Evolutionary conservation across 1,140 invertebrate species (phyloP).

Genomic region (Hyphantria cunea): DNA sequence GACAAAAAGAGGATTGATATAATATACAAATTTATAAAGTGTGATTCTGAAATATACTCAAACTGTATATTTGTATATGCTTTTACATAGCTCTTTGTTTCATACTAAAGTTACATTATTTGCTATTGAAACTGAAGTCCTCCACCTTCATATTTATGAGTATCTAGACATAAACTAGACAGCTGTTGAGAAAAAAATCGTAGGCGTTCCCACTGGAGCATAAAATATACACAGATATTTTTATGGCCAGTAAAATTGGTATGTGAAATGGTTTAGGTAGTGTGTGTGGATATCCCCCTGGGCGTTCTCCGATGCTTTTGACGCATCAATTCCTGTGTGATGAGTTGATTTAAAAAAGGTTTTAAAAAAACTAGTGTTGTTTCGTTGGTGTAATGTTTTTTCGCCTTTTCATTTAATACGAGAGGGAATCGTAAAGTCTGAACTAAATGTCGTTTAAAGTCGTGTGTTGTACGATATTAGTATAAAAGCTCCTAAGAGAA

Average conservation of each 20-base stretch:
- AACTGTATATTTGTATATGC: too few relatives aligned
- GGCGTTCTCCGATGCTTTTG: conserved; percentile 13
- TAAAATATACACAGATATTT: conserved; percentile 59
- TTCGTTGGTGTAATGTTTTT: background rate
- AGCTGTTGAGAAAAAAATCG: conserved; percentile 43
- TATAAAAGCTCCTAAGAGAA: background rate
- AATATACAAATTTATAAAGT: too few relatives aligned
- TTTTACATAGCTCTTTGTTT: too few relatives aligned
- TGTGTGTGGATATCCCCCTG: conserved; percentile 41
- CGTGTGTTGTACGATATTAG: background rate
- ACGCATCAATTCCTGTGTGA: conserved; percentile 19
- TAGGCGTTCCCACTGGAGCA: conserved; percentile 41
- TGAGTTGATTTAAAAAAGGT: conserved; percentile 14
- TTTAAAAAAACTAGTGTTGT: background rate
- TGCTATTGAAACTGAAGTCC: too few relatives aligned
- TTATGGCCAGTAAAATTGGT: conserved; percentile 62
- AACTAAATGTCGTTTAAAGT: background rate
- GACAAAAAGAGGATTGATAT: too few relatives aligned
- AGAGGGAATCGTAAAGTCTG: background rate
- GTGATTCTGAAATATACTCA: too few relatives aligned
- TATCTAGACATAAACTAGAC: conserved; percentile 6
- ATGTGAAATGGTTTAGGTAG: conserved; percentile 51
- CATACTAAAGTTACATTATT: too few relatives aligned
- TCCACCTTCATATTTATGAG: conserved; percentile 6
- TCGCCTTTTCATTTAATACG: background rate